phyloP scores from a whole-genome alignment of 2,113 vertebrate genomes.

The Forbesichthys papilliferus region DNA sequence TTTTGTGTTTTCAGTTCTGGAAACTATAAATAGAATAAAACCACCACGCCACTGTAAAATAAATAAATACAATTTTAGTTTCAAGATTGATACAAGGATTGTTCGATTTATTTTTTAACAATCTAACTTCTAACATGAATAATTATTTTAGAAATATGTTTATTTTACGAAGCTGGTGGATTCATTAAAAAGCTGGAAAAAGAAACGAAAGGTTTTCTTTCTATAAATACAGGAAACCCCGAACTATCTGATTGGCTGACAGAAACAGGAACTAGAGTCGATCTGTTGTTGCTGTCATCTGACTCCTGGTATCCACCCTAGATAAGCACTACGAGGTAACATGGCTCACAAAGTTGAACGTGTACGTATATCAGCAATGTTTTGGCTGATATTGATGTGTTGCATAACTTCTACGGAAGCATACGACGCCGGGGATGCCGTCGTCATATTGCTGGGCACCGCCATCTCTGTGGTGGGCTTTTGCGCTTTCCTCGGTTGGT shows the following conservation, averaged over 20 bases:
- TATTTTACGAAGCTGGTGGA: too few species aligned
- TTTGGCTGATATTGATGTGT: slow-evolving; percentile 68
- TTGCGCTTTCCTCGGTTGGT: slow-evolving; percentile 90
- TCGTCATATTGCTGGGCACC: slow-evolving; percentile 83
- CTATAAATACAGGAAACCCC: background rate
- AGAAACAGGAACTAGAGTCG: slow-evolving; percentile 51
- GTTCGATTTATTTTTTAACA: too few species aligned
- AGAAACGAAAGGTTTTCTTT: background rate
- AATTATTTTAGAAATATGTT: too few species aligned
- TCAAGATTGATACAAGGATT: too few species aligned
- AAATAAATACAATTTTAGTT: too few species aligned
- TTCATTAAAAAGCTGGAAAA: too few species aligned
- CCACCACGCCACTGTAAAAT: background rate
- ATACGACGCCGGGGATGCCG: slow-evolving; percentile 84
- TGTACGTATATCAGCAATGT: slow-evolving; percentile 35
- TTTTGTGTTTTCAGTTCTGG: too few species aligned
- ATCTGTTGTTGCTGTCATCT: slow-evolving; percentile 31
- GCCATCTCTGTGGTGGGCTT: slow-evolving; percentile 80
- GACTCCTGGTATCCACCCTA: slow-evolving; percentile 38
- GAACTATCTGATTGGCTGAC: slow-evolving; percentile 58
- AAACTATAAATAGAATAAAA: background rate
- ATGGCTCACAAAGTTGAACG: slow-evolving; percentile 73
- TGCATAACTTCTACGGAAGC: slow-evolving; percentile 81
- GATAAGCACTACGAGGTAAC: slow-evolving; percentile 44
- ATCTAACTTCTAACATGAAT: too few species aligned